These are phyloP conservation scores for Myiagra hebetior DNA, from an alignment of 2,113 vertebrate species.

Conservation along the genomic window DNA sequence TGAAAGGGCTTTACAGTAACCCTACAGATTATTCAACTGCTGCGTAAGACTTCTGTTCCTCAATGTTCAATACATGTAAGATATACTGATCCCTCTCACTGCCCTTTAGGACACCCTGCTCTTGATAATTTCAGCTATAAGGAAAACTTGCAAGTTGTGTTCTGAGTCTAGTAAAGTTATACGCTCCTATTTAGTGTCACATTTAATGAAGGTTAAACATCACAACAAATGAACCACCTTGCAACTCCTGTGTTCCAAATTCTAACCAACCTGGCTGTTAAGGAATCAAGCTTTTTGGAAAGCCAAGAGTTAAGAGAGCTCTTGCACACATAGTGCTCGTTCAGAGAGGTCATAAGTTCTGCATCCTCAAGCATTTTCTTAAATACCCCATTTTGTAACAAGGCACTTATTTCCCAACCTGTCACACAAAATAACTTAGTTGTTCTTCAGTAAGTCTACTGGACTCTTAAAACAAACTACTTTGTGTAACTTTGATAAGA, in stretches of 20 bases:
- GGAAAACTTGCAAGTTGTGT: not conserved
- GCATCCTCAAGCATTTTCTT: not conserved
- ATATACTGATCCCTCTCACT: not conserved
- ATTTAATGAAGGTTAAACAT: not conserved
- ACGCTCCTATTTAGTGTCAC: not conserved
- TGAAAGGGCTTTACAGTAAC: not conserved
- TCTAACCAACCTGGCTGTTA: not conserved
- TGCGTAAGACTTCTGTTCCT: not conserved
- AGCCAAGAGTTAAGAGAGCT: not conserved
- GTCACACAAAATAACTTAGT: not conserved
- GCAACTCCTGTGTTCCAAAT: not conserved
- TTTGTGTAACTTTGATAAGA: not conserved
- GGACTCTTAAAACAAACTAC: not conserved
- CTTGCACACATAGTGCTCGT: not conserved
- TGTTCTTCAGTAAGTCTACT: not conserved
- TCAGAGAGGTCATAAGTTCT: not conserved
- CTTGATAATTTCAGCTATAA: not conserved
- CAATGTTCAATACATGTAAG: fast-evolving
- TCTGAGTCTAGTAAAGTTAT: not conserved
- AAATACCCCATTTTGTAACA: not conserved
- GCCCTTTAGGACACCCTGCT: not conserved
- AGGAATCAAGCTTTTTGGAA: not conserved
- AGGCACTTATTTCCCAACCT: not conserved
- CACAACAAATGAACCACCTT: not conserved
- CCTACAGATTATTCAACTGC: not conserved